Base-by-base conservation (phyloP, 2,113 vertebrate species). In the Zosterops japonicus region DNA sequence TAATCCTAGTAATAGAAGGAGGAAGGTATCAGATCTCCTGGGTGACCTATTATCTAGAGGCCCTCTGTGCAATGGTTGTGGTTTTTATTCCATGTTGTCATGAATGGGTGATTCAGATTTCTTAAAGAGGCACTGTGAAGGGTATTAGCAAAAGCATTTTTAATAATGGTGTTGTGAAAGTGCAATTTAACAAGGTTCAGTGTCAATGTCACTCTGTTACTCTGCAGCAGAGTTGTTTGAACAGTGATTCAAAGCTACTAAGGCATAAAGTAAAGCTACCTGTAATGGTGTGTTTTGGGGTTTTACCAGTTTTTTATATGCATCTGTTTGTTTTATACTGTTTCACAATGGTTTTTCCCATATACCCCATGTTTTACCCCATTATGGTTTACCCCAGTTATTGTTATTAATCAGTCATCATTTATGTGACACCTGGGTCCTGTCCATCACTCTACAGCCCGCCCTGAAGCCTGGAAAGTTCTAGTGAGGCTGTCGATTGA, bases 81-180 rank as follows among this genome's bases (percentile, higher is more conserved):
- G 31, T 97, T 72, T 85, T 3, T 96, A 89, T 76, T 95, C 92
- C 89, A 95, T 95, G 86, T 98, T 47, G 17, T 69, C 12, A 8
- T 4, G 5, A 83, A 56, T 56, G 35, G 5, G 8, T 56, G 47
- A 56, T 49, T 49, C 33, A 63, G 14, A 70, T 36, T 49, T 23
- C 49, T 49, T 70, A 28, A 56, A 33, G 18, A 70, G 63, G 25
- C 31, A 8, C 19, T 63, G 42, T 49, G 41, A 42, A 50, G 56
- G 41, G 31, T 36, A 29, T 55, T 50, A 56, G 33, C 42, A 69
- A n/a, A 61, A 56, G 49, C 39, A 20, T 31, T 49, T 74, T 61
- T 55, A 49, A n/a, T n/a, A 22, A 22, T 15, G 13, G 15, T 36
- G 8, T 8, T 55, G 7, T 56, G 21, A 13, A 56, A 55, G 27